Percentiles rank a stretch among this genome's conserved stretches.
Evolutionary conservation across 2,113 vertebrate genomes (phyloP).

Genomic region (Lophotis ruficrista): DNA sequence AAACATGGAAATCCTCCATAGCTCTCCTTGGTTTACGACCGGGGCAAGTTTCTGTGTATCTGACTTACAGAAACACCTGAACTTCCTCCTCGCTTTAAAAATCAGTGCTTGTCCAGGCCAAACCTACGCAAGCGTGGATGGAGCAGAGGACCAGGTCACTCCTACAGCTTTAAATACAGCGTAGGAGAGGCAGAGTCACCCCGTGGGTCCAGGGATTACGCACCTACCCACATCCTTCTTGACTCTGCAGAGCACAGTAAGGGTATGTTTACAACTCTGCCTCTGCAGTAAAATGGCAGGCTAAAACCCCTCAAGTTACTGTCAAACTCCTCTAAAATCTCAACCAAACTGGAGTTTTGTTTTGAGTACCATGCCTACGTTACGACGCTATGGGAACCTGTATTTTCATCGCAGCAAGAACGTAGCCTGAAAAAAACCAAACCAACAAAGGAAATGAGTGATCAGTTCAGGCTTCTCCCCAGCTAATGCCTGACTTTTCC

Average conservation of each 20-base stretch:
- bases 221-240: neutral
- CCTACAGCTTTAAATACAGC: neutral
- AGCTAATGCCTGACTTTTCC: neutral
- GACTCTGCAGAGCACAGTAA: neutral
- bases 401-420: neutral
- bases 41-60: neutral
- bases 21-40: neutral
- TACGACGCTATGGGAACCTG: neutral
- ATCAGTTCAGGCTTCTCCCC: neutral
- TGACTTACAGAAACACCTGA: neutral
- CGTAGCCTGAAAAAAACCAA: neutral
- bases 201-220: neutral
- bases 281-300: neutral
- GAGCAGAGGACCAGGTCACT: neutral
- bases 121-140: neutral
- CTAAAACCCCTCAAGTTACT: neutral
- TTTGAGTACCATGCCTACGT: neutral
- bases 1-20: neutral
- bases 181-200: neutral
- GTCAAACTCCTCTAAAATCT: neutral
- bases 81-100: neutral
- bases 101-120: neutral
- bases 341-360: neutral
- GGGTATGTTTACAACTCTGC: neutral
- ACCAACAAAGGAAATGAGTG: neutral